These are phyloP conservation scores for Sorex fumeus DNA, from an alignment of 2,113 vertebrate species.

Conservation along the genomic window DNA sequence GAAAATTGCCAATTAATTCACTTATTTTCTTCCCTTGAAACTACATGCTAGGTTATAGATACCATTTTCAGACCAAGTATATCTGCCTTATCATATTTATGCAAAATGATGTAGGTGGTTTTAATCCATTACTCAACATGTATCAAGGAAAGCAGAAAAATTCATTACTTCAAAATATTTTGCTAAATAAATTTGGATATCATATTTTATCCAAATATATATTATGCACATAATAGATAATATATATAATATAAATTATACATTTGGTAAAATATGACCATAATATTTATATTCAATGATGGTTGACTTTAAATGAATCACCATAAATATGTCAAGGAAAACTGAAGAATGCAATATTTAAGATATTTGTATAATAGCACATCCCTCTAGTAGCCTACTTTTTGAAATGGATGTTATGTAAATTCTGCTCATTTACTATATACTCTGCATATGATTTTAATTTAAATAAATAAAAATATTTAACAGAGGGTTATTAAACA, in stretches of 20 bases:
- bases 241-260: too few relatives aligned
- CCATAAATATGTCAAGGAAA: slow-evolving; percentile 34
- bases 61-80: neutral
- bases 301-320: slow-evolving; percentile 22
- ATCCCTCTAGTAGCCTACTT: slow-evolving; percentile 22
- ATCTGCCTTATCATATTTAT: slow-evolving; percentile 51
- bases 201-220: too few relatives aligned
- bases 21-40: slow-evolving; percentile 56
- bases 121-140: slow-evolving; percentile 40
- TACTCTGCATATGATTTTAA: slow-evolving; percentile 62
- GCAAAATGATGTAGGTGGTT: neutral
- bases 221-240: too few relatives aligned
- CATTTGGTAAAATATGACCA: too few relatives aligned
- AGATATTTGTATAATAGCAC: slow-evolving; percentile 16
- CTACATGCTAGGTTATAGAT: slow-evolving; percentile 52
- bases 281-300: too few relatives aligned
- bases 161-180: slow-evolving; percentile 30
- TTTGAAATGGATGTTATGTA: slow-evolving; percentile 57
- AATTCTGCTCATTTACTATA: slow-evolving; percentile 68
- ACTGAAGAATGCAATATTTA: slow-evolving; percentile 17
- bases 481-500: slow-evolving; percentile 78
- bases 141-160: slow-evolving; percentile 42
- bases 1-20: slow-evolving; percentile 63
- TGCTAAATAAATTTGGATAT: neutral
- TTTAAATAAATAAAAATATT: slow-evolving; percentile 80